Base-by-base conservation (phyloP, 2,888 invertebrate genomes). In the Tipula confusa region DNA sequence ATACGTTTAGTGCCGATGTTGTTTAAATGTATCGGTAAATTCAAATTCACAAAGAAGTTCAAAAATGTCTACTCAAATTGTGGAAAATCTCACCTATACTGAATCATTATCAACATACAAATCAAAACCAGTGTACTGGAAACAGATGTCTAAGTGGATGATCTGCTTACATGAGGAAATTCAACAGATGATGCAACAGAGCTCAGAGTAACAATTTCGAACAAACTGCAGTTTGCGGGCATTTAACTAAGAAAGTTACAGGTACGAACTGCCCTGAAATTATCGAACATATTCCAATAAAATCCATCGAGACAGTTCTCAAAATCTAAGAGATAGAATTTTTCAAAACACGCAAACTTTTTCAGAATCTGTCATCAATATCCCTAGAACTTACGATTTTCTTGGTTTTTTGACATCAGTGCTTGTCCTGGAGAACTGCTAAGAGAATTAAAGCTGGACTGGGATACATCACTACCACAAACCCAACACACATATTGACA, bases 1-100 rank as follows among this genome's bases (percentile, higher is more conserved):
- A n/a, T n/a, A n/a, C n/a, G n/a, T 43, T 43, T 43, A 43, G 2
- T 43, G 86, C 85, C 0, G 87, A 87, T 81, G 85, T 87, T 11
- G 82, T 83, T 2, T 84, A 86, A 84, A 87, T 87, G 84, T 87
- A 85, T 79, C 36, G 36, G 4, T 1, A 36, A 36, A 9, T 36
- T 9, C 36, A 11, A 36, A 36, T 36, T 9, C 11, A 36, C 11
- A 11, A 36, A 36, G 36, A 31, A 3, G 31, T 5, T 31, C 31
- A 31, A 31, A 31, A 31, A 31, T 31, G 3, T 31, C 31, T 5
- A 36, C 36, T 36, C 36, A 36, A 9, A 36, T 36, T 36, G 11
- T 86, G 85, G 85, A 80, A 86, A 79, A 29, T 79, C 1, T 82
- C 80, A 79, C 83, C 83, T n/a, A n/a, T n/a, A 11, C 38, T 6